Conservation (phyloP, 2,113 vertebrate genomes). For the Anoplopoma fimbria region DNA sequence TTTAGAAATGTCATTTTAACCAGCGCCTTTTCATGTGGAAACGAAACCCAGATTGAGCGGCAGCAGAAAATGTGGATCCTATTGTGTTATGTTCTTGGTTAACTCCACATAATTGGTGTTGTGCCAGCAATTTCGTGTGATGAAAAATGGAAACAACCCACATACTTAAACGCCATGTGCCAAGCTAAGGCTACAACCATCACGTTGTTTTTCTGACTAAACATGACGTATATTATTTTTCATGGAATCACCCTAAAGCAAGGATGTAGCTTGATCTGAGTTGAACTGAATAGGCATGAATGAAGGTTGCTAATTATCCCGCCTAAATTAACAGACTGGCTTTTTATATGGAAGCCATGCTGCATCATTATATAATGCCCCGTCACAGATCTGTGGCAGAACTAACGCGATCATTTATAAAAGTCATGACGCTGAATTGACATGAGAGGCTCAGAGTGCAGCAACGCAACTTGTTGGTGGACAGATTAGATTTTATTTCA, state of each 20-base stretch:
- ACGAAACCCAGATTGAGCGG: neutral
- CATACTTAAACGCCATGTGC: neutral
- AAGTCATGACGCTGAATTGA: conserved; percentile 4
- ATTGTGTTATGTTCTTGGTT: neutral
- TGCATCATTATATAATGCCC: neutral
- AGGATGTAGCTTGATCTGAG: neutral
- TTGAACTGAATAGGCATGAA: conserved; percentile 4
- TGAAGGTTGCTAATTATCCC: neutral
- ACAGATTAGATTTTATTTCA: conserved; percentile 3
- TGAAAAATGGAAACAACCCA: conserved; percentile 12
- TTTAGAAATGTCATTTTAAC: neutral
- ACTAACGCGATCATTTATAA: neutral
- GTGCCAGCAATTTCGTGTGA: neutral
- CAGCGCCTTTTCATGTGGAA: neutral
- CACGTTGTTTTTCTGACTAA: neutral
- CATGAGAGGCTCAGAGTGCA: neutral
- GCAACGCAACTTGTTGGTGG: neutral
- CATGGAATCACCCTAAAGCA: neutral
- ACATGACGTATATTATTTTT: neutral
- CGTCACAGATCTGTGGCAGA: neutral
- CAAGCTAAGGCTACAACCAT: conserved; percentile 2
- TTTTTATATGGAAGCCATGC: neutral
- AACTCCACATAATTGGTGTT: neutral
- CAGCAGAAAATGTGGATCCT: neutral
- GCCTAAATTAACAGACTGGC: neutral